Percentiles rank a stretch among this genome's conserved stretches.
Evolutionary conservation across 2,797 vertebrate species (phyloP).

Genomic region (Mionectes olivaceus): DNA sequence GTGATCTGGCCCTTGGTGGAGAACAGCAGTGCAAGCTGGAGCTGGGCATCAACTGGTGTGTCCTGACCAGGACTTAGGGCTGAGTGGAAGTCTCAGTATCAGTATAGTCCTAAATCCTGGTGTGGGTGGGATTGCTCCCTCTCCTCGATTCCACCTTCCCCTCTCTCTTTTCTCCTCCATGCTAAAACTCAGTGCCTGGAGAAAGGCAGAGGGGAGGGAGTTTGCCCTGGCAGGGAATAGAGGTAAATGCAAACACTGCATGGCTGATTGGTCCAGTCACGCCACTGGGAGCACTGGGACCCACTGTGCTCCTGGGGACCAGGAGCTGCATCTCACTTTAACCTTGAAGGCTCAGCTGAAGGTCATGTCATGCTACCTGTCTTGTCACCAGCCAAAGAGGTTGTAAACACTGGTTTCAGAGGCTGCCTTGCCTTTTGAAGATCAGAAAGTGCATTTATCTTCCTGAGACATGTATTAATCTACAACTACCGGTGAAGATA

Average conservation of each 20-base stretch:
- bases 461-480: constrained; percentile 42
- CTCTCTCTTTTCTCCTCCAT: neutral
- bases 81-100: neutral
- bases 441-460: constrained; percentile 65
- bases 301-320: neutral
- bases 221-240: neutral
- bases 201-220: neutral
- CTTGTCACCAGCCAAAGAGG: neutral
- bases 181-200: neutral
- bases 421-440: constrained; percentile 46
- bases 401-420: constrained; percentile 38
- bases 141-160: neutral
- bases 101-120: neutral
- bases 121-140: neutral
- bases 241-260: accelerated
- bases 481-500: constrained; percentile 38
- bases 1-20: accelerated
- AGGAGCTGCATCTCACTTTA: neutral
- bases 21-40: neutral
- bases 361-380: neutral
- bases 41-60: neutral
- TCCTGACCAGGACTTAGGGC: neutral
- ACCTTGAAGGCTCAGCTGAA: neutral
- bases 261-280: neutral
- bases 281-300: neutral